Percentiles rank a stretch among this genome's conserved stretches.
phyloP scores from a whole-genome alignment of 2,888 invertebrate genomes.

The Amiota mariae region DNA sequence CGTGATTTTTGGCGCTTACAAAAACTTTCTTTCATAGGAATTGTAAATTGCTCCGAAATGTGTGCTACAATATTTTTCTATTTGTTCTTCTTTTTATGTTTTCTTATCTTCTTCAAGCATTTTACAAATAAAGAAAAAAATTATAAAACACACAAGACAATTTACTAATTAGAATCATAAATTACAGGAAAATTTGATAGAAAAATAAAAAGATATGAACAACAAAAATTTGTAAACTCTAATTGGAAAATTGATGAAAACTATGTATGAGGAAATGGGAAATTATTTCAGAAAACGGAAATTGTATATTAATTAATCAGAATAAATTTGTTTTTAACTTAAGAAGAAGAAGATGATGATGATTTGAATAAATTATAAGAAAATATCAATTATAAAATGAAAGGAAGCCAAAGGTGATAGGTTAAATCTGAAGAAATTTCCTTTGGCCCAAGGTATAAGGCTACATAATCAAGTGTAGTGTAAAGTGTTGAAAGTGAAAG shows the following conservation, averaged over 20 bases:
- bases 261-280: too few relatives aligned
- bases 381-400: too few relatives aligned
- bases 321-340: background rate
- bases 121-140: background rate
- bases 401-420: too few relatives aligned
- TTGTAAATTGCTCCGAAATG: slow-evolving; percentile 9
- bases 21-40: slow-evolving; percentile 3
- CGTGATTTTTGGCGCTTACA: background rate
- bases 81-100: background rate
- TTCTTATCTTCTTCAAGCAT: background rate
- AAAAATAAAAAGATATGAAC: background rate
- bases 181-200: background rate
- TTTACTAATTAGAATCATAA: slow-evolving; percentile 16
- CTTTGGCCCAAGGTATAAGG: too few relatives aligned
- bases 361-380: too few relatives aligned
- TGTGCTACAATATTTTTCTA: slow-evolving; percentile 11
- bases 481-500: too few relatives aligned
- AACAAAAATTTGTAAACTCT: background rate
- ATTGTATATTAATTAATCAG: background rate
- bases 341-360: too few relatives aligned
- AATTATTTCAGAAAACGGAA: background rate
- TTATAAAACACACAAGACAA: background rate
- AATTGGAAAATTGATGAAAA: background rate
- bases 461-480: too few relatives aligned
- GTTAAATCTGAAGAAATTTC: too few relatives aligned